phyloP scores from a whole-genome alignment of 2,888 invertebrate genomes.

The Antitype chi region DNA sequence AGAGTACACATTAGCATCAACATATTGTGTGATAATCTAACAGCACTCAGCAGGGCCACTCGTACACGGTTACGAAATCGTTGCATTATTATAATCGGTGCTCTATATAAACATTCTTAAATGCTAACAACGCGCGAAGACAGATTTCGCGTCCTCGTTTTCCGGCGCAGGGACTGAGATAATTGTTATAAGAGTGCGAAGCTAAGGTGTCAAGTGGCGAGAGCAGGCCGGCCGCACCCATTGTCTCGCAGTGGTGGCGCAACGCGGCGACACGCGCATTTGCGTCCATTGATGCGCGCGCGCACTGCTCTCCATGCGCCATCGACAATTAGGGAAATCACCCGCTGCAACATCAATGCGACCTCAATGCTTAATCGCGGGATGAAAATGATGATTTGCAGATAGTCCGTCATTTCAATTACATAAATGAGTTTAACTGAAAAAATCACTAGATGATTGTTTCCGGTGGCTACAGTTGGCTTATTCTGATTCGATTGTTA shows the following conservation, averaged over 20 bases:
- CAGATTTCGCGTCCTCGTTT: constrained; percentile 76
- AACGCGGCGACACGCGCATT: constrained; percentile 88
- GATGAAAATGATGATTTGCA: constrained; percentile 84
- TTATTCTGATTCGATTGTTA: constrained; percentile 77
- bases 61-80: constrained; percentile 45
- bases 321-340: constrained; percentile 81
- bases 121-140: constrained; percentile 74
- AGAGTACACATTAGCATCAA: constrained; percentile 56
- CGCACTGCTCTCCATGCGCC: constrained; percentile 64
- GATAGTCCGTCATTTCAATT: constrained; percentile 84
- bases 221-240: constrained; percentile 72
- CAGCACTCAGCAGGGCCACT: constrained; percentile 17
- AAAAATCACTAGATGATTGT: constrained; percentile 84
- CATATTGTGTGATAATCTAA: constrained; percentile 26
- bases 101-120: constrained; percentile 54
- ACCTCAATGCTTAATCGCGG: constrained; percentile 87
- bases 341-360: constrained; percentile 79
- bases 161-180: constrained; percentile 77
- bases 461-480: constrained; percentile 84
- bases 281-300: constrained; percentile 85
- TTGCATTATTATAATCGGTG: constrained; percentile 60
- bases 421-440: constrained; percentile 83
- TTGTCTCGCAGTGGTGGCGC: constrained; percentile 83
- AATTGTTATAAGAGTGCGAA: constrained; percentile 82
- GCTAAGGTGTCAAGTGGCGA: constrained; percentile 79